A percentile compares a stretch with the other conserved stretches of the same genome.
Conservation (phyloP, 1,140 invertebrate species). For the Medauroidea extradentata region DNA sequence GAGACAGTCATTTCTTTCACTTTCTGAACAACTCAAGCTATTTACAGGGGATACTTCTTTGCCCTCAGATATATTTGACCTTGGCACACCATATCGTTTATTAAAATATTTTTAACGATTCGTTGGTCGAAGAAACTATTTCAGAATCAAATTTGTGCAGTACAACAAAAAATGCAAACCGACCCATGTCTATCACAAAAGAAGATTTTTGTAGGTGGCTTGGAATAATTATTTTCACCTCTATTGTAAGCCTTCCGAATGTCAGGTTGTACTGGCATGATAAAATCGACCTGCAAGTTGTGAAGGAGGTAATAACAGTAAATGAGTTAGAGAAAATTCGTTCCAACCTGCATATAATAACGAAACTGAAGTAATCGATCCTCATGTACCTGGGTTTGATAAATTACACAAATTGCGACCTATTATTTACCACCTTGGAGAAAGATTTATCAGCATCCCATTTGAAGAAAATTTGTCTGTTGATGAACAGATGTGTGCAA, state of each 20-base stretch:
- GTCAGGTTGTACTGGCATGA: conserved; percentile 16
- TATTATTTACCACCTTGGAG: conserved; percentile 36
- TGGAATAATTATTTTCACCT: neutral
- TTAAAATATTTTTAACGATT: neutral
- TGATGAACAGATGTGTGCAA: conserved; percentile 37
- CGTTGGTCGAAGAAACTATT: neutral
- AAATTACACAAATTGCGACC: conserved; percentile 38
- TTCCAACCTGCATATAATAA: conserved; percentile 31
- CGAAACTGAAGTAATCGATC: conserved; percentile 8
- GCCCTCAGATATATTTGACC: neutral
- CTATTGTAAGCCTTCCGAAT: neutral
- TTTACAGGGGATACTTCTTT: neutral
- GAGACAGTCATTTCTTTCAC: too few species aligned
- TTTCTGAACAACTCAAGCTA: too few species aligned
- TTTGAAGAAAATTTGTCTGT: conserved; percentile 34
- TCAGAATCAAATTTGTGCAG: neutral
- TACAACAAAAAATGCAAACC: neutral
- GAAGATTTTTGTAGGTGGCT: neutral
- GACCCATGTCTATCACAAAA: neutral
- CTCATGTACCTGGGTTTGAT: neutral
- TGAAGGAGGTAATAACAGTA: conserved; percentile 34
- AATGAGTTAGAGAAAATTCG: conserved; percentile 38
- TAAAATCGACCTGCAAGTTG: conserved; percentile 29
- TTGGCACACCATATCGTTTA: neutral
- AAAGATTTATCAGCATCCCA: conserved; percentile 34